Base-by-base conservation (phyloP, 2,797 vertebrate species). In the Garrulus glandarius region DNA sequence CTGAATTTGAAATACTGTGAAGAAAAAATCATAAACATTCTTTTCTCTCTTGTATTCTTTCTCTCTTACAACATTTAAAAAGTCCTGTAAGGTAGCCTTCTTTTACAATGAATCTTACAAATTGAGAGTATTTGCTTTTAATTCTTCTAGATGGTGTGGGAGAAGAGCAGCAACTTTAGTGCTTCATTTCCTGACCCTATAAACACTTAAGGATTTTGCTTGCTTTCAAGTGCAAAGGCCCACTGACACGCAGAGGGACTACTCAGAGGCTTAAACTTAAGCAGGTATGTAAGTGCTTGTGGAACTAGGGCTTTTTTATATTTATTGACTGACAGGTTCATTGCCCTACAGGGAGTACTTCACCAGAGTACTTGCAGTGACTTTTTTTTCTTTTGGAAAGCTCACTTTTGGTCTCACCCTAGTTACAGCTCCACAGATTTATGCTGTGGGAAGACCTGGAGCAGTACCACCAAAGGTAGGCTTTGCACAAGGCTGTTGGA, bases 191-290 rank as follows among this genome's bases (percentile, higher is more conserved):
- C 67, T 84, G 63, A 82, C 84, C 43, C 55, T 63, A 46, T 76
- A 88, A 94, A 90, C 72, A 41, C 53, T n/a, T 85, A 63, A 0
- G 3, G 52, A 71, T 79, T 94, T 91, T 77, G 15, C 44, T 79
- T 77, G 32, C 29, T 49, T 92, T 84, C 72, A 77, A 68, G 47
- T 61, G n/a, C 10, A 11, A 89, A 89, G 59, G 57, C 36, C 29
- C 46, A 83, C 18, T 60, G 64, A 87, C 53, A 70, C 0, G 0
- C 68, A 79, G 64, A 84, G 78, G 81, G 81, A 71, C 56, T 50
- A 39, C 44, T 64, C 37, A 46, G 37, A 55, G 56, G 49, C 84
- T 93, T 93, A 89, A 85, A 83, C 64, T 89, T 92, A 92, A 95
- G 78, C 71, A 92, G 67, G 55, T 93, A 59, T 64, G 39, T 87